Conservation (phyloP, 2,797 vertebrate species). For the Telmatherina bonti region DNA sequence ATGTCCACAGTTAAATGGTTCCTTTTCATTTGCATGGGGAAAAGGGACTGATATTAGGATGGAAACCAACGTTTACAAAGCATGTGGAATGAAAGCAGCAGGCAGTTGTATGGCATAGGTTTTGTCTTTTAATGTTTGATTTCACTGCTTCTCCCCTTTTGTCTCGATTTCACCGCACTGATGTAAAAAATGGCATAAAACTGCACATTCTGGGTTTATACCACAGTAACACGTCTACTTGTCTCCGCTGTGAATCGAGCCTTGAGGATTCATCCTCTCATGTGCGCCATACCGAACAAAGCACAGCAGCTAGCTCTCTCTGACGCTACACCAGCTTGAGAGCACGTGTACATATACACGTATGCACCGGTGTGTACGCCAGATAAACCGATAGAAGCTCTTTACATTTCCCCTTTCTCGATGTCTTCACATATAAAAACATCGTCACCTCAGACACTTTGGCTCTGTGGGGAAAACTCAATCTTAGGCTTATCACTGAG, state of each 20-base stretch:
- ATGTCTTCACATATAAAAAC: constrained; percentile 67
- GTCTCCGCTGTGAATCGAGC: constrained; percentile 63
- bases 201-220: constrained; percentile 32
- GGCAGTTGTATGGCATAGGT: background rate
- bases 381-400: constrained; percentile 73
- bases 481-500: constrained; percentile 72
- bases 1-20: constrained; percentile 24
- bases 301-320: constrained; percentile 56
- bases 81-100: constrained; percentile 9
- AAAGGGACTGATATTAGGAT: constrained; percentile 8
- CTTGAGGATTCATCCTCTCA: constrained; percentile 65
- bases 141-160: constrained; percentile 9
- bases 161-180: constrained; percentile 23
- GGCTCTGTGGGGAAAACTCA: constrained; percentile 69
- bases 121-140: background rate
- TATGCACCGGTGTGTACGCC: constrained; percentile 32
- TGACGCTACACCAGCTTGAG: constrained; percentile 66
- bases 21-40: constrained; percentile 30
- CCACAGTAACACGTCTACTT: constrained; percentile 53
- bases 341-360: constrained; percentile 74
- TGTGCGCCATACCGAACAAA: constrained; percentile 68
- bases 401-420: constrained; percentile 66
- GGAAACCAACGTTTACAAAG: background rate
- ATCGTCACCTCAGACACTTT: constrained; percentile 46
- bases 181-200: constrained; percentile 30